Base-by-base conservation (phyloP, 2,888 invertebrate species). In the Celastrina argiolus region DNA sequence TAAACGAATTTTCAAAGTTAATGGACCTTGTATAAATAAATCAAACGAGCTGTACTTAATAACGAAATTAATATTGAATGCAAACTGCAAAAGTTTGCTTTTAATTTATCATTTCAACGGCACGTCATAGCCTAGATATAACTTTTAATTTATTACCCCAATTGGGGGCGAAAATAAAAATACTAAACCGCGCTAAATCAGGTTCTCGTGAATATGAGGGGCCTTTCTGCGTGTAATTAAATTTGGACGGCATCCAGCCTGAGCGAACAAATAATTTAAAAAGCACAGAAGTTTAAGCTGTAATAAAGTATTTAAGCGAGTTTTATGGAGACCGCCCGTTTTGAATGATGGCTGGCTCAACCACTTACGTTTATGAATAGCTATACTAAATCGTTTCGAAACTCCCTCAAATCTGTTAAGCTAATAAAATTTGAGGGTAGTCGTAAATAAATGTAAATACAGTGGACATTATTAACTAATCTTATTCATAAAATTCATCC, bases 221-320 rank as follows among this genome's bases (percentile, higher is more conserved):
- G 83, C 82, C 81, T 82, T 82, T 81, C 82, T 81, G 81, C 80
- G 84, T 84, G 82, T 85, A 88, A 88, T 88, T 87, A 84, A 87
- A 90, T 89, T 90, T 89, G 87, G 88, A 88, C 79, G 81, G 76
- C 80, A 79, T 86, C 88, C 89, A 89, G 84, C 81, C 85, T 82
- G 82, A 70, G 76, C 81, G 82, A 84, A 83, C 84, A 87, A 85
- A 88, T 88, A 85, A 87, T 87, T 88, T 88, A 85, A 87, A 81
- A 83, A 84, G 80, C 76, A 81, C 82, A 85, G 83, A 89, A 87
- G 84, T 86, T 89, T 85, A 85, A 87, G 84, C 86, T 80, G 79
- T 84, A 86, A 88, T 88, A 88, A 88, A 87, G 84, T 85, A 88
- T 88, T 83, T 83, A 84, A 86, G 85, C 78, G 84, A 85, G 83